These are phyloP conservation scores for Scomber japonicus DNA, from an alignment of 2,113 vertebrate genomes.

Conservation along the genomic window DNA sequence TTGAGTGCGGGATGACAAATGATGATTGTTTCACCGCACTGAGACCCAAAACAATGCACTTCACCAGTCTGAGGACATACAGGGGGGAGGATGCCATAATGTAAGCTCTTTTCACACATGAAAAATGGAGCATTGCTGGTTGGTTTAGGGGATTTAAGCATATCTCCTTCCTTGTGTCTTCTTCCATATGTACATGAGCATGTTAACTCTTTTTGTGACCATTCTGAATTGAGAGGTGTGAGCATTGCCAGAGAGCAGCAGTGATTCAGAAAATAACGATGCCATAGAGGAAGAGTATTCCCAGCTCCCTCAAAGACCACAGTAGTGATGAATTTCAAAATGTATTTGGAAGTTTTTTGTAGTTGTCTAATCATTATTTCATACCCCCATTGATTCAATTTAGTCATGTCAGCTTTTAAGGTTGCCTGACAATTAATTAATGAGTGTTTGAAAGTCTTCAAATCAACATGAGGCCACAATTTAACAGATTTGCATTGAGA, in stretches of 20 bases:
- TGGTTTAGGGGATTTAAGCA: neutral
- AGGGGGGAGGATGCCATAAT: slow-evolving; percentile 26
- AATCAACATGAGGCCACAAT: neutral
- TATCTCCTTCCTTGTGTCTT: neutral
- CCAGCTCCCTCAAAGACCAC: neutral
- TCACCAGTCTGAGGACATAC: slow-evolving; percentile 19
- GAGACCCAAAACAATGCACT: slow-evolving; percentile 37
- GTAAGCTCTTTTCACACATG: slow-evolving; percentile 1
- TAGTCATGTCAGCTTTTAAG: neutral
- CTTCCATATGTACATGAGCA: neutral
- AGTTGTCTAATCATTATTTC: neutral
- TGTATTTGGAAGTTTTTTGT: neutral
- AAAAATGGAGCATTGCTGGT: slow-evolving; percentile 10
- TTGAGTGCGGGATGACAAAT: slow-evolving; percentile 59
- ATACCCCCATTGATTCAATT: too few species aligned
- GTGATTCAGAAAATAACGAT: neutral
- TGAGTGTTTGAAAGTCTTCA: neutral
- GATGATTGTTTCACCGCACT: slow-evolving; percentile 44
- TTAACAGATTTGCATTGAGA: neutral
- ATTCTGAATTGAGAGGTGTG: neutral
- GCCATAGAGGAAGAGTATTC: neutral
- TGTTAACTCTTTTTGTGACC: neutral
- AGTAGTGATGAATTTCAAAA: neutral
- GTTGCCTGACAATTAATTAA: neutral
- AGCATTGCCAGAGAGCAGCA: neutral